Percentiles rank a stretch among this genome's conserved stretches.
These are phyloP conservation scores for Meandrusa payeni DNA, from an alignment of 2,888 invertebrate genomes.

Conservation along the genomic window DNA sequence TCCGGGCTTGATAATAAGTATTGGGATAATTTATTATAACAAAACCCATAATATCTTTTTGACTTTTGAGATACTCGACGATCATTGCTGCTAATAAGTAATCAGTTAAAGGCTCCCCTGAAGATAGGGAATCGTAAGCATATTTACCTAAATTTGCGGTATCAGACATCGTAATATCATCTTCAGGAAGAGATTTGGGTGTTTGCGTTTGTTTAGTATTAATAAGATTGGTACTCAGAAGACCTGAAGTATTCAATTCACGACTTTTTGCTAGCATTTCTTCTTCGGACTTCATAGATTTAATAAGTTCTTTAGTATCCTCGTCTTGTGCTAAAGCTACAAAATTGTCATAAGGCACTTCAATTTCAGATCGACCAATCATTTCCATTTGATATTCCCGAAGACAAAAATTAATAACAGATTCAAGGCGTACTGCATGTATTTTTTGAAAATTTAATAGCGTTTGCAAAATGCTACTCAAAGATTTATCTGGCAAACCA, in stretches of 20 bases:
- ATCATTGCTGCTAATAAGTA: conserved; percentile 79
- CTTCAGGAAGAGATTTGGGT: conserved; percentile 80
- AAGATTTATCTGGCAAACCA: conserved; percentile 62
- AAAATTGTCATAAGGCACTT: conserved; percentile 63
- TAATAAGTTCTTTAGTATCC: conserved; percentile 56
- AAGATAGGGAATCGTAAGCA: conserved; percentile 74
- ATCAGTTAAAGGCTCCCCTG: conserved; percentile 78
- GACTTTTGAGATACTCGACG: conserved; percentile 80
- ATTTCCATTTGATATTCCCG: conserved; percentile 76
- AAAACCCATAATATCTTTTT: conserved; percentile 77
- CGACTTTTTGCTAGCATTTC: conserved; percentile 46
- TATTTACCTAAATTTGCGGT: conserved; percentile 79
- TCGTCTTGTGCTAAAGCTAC: conserved; percentile 46
- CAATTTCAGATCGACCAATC: conserved; percentile 70
- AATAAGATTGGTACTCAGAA: conserved; percentile 43
- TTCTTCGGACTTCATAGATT: conserved; percentile 56
- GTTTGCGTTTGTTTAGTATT: conserved; percentile 81
- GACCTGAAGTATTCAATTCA: conserved; percentile 39
- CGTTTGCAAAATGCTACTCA: conserved; percentile 59
- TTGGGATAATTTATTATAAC: conserved; percentile 84
- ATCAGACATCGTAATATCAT: conserved; percentile 72
- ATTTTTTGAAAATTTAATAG: conserved; percentile 62
- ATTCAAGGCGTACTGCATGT: conserved; percentile 64
- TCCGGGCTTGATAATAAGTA: conserved; percentile 77
- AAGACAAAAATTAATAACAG: conserved; percentile 81